A percentile compares a stretch with the other conserved stretches of the same genome.
phyloP scores from a whole-genome alignment of 2,113 vertebrate genomes.

The Entelurus aequoreus region DNA sequence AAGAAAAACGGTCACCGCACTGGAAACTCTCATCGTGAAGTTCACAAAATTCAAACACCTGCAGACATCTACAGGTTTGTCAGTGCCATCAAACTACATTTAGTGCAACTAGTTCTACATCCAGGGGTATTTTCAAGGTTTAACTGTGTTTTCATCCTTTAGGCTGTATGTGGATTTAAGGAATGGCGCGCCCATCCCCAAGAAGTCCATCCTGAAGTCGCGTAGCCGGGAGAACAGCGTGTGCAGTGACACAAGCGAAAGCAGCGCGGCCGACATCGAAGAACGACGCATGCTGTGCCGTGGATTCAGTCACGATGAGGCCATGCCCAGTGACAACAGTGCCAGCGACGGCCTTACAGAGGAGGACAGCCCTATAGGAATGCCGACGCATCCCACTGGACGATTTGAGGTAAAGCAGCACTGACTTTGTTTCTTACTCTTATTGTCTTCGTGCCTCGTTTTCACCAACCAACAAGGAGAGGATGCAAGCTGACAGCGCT shows the following conservation, averaged over 20 bases:
- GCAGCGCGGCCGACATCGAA: constrained; percentile 81
- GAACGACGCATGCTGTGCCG: constrained; percentile 78
- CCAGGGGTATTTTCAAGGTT: no score
- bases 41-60: constrained; percentile 82
- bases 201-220: constrained; percentile 96
- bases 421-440: neutral
- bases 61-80: constrained; percentile 88
- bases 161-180: constrained; percentile 95
- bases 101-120: neutral
- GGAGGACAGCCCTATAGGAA: constrained; percentile 66
- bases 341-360: constrained; percentile 74
- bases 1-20: constrained; percentile 83
- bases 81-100: neutral
- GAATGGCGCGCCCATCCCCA: constrained; percentile 83
- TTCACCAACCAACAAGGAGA: neutral
- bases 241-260: constrained; percentile 87
- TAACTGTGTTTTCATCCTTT: neutral
- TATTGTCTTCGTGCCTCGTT: neutral
- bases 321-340: constrained; percentile 74
- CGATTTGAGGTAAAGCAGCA: constrained; percentile 57
- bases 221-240: constrained; percentile 97
- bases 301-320: constrained; percentile 72
- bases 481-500: neutral
- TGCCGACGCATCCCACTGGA: constrained; percentile 57
- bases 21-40: constrained; percentile 76